These are phyloP conservation scores for Leptoteleia sp. DNA, from an alignment of 1,140 invertebrate genomes.

Conservation along the genomic window DNA sequence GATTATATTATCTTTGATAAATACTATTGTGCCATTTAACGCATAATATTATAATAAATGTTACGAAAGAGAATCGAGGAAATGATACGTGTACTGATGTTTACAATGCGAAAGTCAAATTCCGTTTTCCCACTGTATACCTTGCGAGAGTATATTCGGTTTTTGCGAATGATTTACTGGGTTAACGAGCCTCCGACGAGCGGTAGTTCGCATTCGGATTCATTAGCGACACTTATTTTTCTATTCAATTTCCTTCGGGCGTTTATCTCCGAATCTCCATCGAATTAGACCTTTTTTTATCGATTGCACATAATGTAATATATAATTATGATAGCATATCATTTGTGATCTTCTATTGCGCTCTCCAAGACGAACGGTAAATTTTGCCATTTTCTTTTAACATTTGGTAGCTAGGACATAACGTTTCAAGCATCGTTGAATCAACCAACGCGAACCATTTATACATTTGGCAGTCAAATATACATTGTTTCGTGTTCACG, in stretches of 20 bases:
- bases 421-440: no score
- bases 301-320: slow-evolving; percentile 65
- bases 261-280: slow-evolving; percentile 23
- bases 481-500: slow-evolving; percentile 6
- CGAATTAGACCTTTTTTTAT: slow-evolving; percentile 31
- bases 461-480: slow-evolving; percentile 16
- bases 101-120: slow-evolving; percentile 40
- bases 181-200: background rate
- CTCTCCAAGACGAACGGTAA: slow-evolving; percentile 51
- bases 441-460: no score
- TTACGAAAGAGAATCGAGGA: slow-evolving; percentile 19
- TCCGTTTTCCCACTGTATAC: slow-evolving; percentile 23
- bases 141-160: slow-evolving; percentile 25
- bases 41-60: slow-evolving; percentile 48
- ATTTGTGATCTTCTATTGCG: slow-evolving; percentile 63
- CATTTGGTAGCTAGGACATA: slow-evolving; percentile 53
- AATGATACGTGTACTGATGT: slow-evolving; percentile 24
- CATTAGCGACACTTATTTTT: slow-evolving; percentile 3
- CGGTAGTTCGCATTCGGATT: background rate
- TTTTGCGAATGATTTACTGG: slow-evolving; percentile 3
- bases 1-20: slow-evolving; percentile 58
- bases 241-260: slow-evolving; percentile 16
- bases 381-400: no score
- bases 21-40: slow-evolving; percentile 60
- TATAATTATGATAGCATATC: slow-evolving; percentile 52